A percentile compares a stretch with the other conserved stretches of the same genome.
These are phyloP conservation scores for Sigmodon hispidus DNA, from an alignment of 2,113 vertebrate species.

Conservation along the genomic window DNA sequence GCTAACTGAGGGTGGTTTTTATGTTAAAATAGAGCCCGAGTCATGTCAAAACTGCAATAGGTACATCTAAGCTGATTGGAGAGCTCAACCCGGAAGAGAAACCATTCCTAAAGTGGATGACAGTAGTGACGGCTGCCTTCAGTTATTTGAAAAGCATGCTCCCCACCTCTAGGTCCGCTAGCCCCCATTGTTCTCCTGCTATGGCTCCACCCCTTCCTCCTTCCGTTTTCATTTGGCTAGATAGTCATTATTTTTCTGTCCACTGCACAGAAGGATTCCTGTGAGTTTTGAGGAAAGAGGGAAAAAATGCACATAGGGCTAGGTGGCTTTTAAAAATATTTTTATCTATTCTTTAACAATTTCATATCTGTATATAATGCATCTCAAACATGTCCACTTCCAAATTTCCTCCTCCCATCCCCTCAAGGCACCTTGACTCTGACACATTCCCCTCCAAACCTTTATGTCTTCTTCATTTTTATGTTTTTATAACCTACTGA, in stretches of 20 bases:
- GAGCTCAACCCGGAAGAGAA: neutral
- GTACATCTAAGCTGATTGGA: neutral
- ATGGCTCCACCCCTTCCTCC: neutral
- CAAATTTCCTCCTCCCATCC: neutral
- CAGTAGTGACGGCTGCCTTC: neutral
- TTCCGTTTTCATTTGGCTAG: neutral
- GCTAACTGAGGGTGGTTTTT: neutral
- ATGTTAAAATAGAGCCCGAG: neutral
- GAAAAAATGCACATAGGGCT: neutral
- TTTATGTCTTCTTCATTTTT: neutral
- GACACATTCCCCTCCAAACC: neutral
- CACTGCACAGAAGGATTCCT: neutral
- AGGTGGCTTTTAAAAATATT: neutral
- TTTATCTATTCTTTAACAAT: neutral
- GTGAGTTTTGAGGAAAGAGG: neutral
- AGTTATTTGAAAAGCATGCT: neutral
- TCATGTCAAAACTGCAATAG: neutral
- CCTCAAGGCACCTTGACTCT: neutral
- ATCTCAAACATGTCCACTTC: too few relatives aligned
- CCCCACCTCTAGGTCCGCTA: neutral
- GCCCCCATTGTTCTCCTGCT: neutral
- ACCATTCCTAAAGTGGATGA: neutral
- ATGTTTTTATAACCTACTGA: neutral
- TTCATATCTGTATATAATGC: neutral
- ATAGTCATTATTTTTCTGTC: neutral